Percentiles rank a stretch among this genome's conserved stretches.
These are phyloP conservation scores for Australoheros facetus DNA, from an alignment of 2,797 vertebrate genomes.

Conservation along the genomic window DNA sequence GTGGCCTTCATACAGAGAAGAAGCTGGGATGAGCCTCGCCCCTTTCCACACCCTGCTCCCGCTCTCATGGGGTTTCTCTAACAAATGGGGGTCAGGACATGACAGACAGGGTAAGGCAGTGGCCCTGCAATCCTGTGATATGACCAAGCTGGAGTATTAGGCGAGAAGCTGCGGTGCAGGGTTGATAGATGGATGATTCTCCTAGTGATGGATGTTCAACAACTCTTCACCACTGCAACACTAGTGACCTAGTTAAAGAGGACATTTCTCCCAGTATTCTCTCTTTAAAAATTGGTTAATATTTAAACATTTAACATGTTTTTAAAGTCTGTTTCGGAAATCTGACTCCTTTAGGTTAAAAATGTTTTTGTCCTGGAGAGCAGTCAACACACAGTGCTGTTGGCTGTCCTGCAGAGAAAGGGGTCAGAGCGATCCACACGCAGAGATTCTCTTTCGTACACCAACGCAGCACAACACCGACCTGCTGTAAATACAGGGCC, in stretches of 20 bases:
- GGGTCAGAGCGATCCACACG: conserved; percentile 6
- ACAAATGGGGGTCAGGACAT: conserved; percentile 68
- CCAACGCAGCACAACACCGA: conserved; percentile 57
- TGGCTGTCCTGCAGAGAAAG: conserved; percentile 24
- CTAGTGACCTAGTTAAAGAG: conserved; percentile 71
- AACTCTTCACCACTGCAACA: conserved; percentile 52
- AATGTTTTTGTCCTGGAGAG: background rate
- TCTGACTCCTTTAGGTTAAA: background rate
- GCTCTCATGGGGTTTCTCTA: conserved; percentile 38
- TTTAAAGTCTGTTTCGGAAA: background rate
- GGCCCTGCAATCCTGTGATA: conserved; percentile 57
- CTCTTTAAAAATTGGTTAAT: conserved; percentile 13
- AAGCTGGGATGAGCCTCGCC: conserved; percentile 37
- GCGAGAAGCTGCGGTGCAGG: conserved; percentile 24
- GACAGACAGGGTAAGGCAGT: conserved; percentile 45
- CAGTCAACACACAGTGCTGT: background rate
- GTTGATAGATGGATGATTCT: conserved; percentile 73
- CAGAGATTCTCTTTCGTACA: conserved; percentile 35
- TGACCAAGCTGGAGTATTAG: conserved; percentile 37
- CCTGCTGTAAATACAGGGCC: conserved; percentile 82
- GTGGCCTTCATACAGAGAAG: conserved; percentile 28
- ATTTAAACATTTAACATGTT: conserved; percentile 8
- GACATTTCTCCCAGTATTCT: conserved; percentile 40
- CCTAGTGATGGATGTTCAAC: conserved; percentile 72
- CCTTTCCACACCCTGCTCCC: conserved; percentile 19